A percentile compares a stretch with the other conserved stretches of the same genome.
Conservation (phyloP, 2,888 invertebrate genomes). For the Leptogaster cylindrica region DNA sequence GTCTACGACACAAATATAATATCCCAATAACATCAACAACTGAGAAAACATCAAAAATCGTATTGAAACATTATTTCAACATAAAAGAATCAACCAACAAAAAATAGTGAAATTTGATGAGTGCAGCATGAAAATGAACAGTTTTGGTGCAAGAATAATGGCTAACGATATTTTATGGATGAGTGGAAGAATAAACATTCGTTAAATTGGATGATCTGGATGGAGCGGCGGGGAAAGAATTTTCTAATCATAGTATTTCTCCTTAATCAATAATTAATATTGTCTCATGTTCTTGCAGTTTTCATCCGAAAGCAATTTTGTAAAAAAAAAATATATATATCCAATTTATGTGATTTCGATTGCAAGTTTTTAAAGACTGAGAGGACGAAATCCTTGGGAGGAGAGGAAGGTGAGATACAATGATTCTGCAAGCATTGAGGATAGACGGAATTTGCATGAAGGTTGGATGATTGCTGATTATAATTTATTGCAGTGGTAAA, state of each 20-base stretch:
- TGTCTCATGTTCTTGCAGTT: neutral
- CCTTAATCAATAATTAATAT: neutral
- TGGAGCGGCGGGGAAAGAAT: constrained; percentile 33
- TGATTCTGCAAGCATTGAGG: neutral
- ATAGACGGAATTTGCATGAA: constrained; percentile 7
- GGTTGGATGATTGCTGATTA: constrained; percentile 30
- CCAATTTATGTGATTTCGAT: constrained; percentile 29
- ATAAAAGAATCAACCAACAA: constrained; percentile 7
- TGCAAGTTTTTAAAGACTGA: too few relatives aligned
- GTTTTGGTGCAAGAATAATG: constrained; percentile 26
- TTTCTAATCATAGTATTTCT: neutral
- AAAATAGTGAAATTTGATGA: constrained; percentile 20
- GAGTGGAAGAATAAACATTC: constrained; percentile 18
- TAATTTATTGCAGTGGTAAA: constrained; percentile 24
- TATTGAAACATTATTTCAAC: too few relatives aligned
- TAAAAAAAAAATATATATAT: constrained; percentile 1
- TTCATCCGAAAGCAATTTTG: neutral
- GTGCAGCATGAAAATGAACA: constrained; percentile 25
- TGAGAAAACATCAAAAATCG: constrained; percentile 19
- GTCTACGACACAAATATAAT: constrained; percentile 2
- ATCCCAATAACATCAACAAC: constrained; percentile 14
- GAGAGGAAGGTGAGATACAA: neutral
- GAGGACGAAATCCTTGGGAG: constrained; percentile 1
- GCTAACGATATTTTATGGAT: constrained; percentile 18
- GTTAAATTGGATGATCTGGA: constrained; percentile 25